Conservation (phyloP, 2,113 vertebrate genomes). For the Procapra przewalskii region DNA sequence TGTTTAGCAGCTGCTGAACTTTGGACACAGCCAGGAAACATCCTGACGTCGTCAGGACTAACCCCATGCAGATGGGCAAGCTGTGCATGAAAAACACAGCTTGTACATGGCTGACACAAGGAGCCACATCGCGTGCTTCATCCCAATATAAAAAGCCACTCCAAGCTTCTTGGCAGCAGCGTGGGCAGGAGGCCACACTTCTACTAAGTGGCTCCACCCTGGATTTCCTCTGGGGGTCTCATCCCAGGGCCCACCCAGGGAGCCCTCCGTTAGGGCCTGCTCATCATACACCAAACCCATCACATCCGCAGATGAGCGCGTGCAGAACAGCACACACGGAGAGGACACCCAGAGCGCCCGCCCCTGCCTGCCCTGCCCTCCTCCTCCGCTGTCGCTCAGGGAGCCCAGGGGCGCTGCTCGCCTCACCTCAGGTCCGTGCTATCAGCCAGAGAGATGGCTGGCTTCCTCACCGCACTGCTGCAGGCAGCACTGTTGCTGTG, state of each 20-base stretch:
- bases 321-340: neutral
- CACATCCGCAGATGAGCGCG: neutral
- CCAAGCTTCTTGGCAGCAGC: neutral
- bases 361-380: neutral
- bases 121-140: neutral
- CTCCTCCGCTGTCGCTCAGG: neutral
- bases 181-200: neutral
- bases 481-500: constrained; percentile 96
- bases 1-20: neutral
- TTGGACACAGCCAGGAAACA: neutral
- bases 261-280: neutral
- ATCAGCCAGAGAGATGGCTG: constrained; percentile 97
- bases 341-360: fast-evolving
- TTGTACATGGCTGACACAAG: neutral
- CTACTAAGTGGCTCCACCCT: neutral
- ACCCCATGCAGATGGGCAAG: neutral
- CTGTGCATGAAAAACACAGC: neutral
- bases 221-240: neutral
- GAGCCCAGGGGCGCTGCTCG: neutral
- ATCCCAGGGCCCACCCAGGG: neutral
- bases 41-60: neutral
- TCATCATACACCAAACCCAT: neutral
- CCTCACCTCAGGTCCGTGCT: constrained; percentile 94
- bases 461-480: constrained; percentile 96
- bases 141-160: neutral